These are phyloP conservation scores for Calliopum simillimum DNA, from an alignment of 2,888 invertebrate species.

Conservation along the genomic window DNA sequence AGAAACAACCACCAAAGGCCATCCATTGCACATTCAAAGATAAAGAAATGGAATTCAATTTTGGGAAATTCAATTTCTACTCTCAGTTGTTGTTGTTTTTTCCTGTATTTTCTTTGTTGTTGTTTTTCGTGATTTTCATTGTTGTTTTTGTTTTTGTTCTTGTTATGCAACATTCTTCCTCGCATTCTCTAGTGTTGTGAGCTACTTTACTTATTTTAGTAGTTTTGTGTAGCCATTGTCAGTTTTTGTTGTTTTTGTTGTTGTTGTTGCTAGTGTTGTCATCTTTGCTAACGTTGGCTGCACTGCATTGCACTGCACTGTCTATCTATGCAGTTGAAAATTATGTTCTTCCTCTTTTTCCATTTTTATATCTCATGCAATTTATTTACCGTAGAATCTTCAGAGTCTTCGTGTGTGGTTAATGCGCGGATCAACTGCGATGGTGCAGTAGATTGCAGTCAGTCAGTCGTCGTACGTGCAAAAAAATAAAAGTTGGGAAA, in stretches of 20 bases:
- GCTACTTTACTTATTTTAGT: too few relatives aligned
- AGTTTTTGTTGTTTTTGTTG: background rate
- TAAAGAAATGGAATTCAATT: too few relatives aligned
- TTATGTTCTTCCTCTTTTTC: background rate
- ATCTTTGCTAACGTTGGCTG: conserved; percentile 11
- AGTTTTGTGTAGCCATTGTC: too few relatives aligned
- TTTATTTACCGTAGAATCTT: background rate
- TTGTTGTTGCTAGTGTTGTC: background rate
- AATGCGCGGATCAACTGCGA: background rate
- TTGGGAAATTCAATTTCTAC: too few relatives aligned
- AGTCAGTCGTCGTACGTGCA: too few relatives aligned
- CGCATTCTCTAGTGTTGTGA: too few relatives aligned
- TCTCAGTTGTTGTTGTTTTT: background rate
- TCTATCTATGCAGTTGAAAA: background rate
- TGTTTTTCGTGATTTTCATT: background rate
- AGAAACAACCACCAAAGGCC: background rate
- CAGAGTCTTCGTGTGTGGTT: conserved; percentile 1
- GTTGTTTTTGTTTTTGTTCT: background rate
- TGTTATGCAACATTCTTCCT: background rate
- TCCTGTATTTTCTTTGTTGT: background rate
- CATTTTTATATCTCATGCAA: background rate
- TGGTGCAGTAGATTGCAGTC: too few relatives aligned
- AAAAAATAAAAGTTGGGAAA: too few relatives aligned
- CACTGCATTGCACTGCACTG: background rate
- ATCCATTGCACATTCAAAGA: too few relatives aligned